Evolutionary conservation across 1,140 invertebrate species (phyloP), one percentile per base, ranked within the genome.

Genomic region (Sminthurides bifidus): DNA sequence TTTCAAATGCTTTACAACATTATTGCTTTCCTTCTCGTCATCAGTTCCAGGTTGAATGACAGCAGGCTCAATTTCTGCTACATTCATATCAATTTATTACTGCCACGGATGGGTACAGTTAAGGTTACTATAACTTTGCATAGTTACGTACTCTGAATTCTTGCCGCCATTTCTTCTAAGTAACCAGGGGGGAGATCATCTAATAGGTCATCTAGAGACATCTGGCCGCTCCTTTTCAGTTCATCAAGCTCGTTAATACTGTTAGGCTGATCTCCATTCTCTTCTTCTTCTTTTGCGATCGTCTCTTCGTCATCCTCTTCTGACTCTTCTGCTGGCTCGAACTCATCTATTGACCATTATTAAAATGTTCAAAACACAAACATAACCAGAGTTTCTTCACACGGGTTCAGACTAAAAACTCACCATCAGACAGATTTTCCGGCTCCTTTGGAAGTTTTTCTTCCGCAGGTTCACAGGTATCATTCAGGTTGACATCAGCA

Each of bases 261-360:
- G 58, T 79, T 76, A 61, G 76, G 24, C 70, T 73, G 38, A 43
- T 69, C 69, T 50, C 79, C 78, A 65, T 84, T 81, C 68, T 85
- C 82, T 35, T 68, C 69, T 70, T 94, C 91, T 46, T 85, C 87
- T 69, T 84, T 85, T n/a, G 85, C 87, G 67, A 96, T 96, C 8
- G 90, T 95, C 74, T 92, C 89, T 73, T 95, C 91, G 74, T 97
- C 92, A 72, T 98, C 92, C 57, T 81, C 80, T 56, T 81, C 80
- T 44, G 83, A 85, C 58, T 79, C 80, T 64, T 80, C 79, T 61
- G 76, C 79, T 45, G 87, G 87, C 59, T 83, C 75, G 73, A 91
- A 92, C 65, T 93, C 88, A 69, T 81, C 82, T 82, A 57, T 51
- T 70, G 68, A 56, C 27, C 19, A 45, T 3, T 6, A 5, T 6